Evolutionary conservation across 2,888 invertebrate species (phyloP).

Genomic region (Polyommatus iphigenia): DNA sequence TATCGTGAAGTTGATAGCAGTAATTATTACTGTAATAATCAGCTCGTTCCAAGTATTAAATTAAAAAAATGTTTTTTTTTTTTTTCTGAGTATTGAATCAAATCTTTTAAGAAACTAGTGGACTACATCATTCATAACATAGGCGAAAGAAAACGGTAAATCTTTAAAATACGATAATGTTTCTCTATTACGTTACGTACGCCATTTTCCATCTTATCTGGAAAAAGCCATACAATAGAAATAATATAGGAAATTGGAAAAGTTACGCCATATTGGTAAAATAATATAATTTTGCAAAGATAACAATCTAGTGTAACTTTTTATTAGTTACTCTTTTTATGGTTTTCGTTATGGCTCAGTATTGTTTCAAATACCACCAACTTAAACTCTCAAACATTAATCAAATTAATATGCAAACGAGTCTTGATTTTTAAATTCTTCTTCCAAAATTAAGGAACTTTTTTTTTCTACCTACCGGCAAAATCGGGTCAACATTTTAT

Average conservation of each 20-base stretch:
- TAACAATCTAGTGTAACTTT: conserved; percentile 4
- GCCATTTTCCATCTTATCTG: background rate
- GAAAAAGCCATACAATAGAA: background rate
- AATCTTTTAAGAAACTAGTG: too few relatives aligned
- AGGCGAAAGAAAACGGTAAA: background rate
- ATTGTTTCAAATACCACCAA: background rate
- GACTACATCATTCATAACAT: too few relatives aligned
- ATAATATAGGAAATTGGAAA: conserved; percentile 21
- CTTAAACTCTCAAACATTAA: background rate
- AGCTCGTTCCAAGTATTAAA: too few relatives aligned
- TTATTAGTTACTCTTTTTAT: conserved; percentile 23
- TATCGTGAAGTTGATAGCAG: too few relatives aligned
- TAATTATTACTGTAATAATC: too few relatives aligned
- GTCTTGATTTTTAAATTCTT: too few relatives aligned
- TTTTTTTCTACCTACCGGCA: too few relatives aligned
- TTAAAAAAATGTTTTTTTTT: too few relatives aligned
- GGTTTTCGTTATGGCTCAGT: background rate
- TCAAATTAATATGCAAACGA: too few relatives aligned
- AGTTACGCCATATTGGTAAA: conserved; percentile 14
- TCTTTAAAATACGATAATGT: background rate
- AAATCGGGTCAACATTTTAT: too few relatives aligned
- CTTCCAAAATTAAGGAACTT: too few relatives aligned
- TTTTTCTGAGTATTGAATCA: too few relatives aligned
- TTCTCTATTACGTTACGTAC: background rate
- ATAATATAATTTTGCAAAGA: conserved; percentile 20